These are phyloP conservation scores for Cydia strobilella DNA, from an alignment of 1,140 invertebrate genomes.

Conservation along the genomic window DNA sequence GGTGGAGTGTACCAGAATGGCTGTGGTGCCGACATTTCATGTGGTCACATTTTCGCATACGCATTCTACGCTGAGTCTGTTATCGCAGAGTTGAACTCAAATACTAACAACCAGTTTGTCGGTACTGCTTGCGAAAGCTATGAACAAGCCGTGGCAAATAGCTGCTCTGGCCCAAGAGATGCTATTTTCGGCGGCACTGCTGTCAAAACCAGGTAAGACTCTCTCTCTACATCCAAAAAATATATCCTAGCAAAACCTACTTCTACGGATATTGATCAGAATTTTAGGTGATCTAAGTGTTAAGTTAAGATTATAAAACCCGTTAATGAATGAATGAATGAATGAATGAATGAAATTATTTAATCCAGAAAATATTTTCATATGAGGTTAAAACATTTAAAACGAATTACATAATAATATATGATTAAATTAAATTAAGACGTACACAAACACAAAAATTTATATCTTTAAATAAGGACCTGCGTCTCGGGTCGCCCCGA, in stretches of 20 bases:
- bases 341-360: too few species aligned
- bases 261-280: background rate
- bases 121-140: slow-evolving; percentile 60
- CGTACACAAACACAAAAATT: too few species aligned
- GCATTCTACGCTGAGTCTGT: slow-evolving; percentile 67
- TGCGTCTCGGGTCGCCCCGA: too few species aligned
- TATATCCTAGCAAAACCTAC: too few species aligned
- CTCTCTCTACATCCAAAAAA: background rate
- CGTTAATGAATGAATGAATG: too few species aligned
- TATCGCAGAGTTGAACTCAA: slow-evolving; percentile 37
- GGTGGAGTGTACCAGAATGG: slow-evolving; percentile 75
- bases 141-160: slow-evolving; percentile 45
- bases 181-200: slow-evolving; percentile 54
- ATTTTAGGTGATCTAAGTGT: background rate
- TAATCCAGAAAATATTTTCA: too few species aligned
- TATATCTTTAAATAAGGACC: too few species aligned
- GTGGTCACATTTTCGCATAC: slow-evolving; percentile 57
- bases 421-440: too few species aligned
- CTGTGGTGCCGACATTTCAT: slow-evolving; percentile 50
- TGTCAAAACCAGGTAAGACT: slow-evolving; percentile 47
- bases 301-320: too few species aligned
- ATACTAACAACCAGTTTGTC: slow-evolving; percentile 49
- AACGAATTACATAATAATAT: too few species aligned
- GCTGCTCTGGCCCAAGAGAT: slow-evolving; percentile 53
- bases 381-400: too few species aligned